phyloP scores from a whole-genome alignment of 2,113 vertebrate species.

The Neotoma lepida region DNA sequence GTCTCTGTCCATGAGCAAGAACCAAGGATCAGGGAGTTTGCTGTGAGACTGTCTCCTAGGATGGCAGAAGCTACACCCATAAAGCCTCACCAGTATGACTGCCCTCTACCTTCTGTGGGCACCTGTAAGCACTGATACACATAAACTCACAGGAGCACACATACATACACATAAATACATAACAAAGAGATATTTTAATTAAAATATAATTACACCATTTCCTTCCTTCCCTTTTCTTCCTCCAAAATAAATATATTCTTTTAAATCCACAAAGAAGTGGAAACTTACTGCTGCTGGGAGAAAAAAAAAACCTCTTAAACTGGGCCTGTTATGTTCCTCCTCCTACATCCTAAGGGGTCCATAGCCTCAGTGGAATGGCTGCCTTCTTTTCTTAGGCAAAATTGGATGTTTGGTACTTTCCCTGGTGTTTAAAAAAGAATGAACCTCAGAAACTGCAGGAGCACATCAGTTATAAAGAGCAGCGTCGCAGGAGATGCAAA shows the following conservation, averaged over 20 bases:
- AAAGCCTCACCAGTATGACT: neutral
- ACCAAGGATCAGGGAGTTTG: neutral
- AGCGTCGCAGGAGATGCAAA: neutral
- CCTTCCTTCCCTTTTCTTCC: neutral
- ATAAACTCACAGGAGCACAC: neutral
- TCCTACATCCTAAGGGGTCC: neutral
- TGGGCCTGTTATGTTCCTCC: neutral
- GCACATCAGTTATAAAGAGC: neutral
- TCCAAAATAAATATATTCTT: neutral
- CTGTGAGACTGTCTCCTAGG: neutral
- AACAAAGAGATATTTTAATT: neutral
- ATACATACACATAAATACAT: neutral
- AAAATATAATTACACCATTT: neutral
- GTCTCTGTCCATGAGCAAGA: neutral
- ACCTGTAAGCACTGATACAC: neutral
- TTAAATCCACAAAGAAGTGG: neutral
- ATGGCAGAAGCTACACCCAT: neutral
- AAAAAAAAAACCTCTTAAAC: too few relatives aligned
- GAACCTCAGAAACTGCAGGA: neutral
- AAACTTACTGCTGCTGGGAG: neutral
- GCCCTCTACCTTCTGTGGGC: neutral
- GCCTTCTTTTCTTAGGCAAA: slow-evolving; percentile 28
- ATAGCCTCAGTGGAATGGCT: neutral
- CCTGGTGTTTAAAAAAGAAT: neutral
- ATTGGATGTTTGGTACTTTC: neutral